Percentiles rank a stretch among this genome's conserved stretches.
Evolutionary conservation across 2,113 vertebrate species (phyloP).

Genomic region (Dinomys branickii): DNA sequence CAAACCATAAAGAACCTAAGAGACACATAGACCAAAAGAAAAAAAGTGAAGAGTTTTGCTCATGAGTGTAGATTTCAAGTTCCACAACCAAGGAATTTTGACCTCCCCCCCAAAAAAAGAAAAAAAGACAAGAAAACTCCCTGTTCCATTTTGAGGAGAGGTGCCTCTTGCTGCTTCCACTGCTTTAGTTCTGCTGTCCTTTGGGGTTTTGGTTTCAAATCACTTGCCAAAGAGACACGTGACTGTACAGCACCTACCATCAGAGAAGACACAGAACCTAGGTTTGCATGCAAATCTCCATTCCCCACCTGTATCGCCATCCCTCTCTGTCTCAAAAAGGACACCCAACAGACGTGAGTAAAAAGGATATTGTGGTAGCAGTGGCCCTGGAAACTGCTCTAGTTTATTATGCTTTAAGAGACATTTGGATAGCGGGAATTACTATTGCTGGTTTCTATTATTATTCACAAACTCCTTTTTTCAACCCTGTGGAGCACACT

Average conservation of each 20-base stretch:
- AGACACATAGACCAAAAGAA: neutral
- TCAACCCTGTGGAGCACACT: neutral
- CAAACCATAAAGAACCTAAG: neutral
- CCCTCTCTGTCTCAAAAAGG: neutral
- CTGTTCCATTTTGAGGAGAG: neutral
- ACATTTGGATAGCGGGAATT: neutral
- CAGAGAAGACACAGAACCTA: neutral
- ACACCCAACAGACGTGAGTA: neutral
- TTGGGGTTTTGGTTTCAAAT: neutral
- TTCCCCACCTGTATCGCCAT: neutral
- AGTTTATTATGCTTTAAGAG: neutral
- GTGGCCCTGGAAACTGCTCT: neutral
- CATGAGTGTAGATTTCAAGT: neutral
- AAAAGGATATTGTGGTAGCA: neutral
- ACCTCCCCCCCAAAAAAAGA: too few species aligned
- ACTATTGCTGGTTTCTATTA: neutral
- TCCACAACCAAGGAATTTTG: neutral
- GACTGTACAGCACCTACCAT: neutral
- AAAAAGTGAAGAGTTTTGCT: neutral
- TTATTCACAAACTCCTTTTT: neutral
- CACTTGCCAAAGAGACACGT: neutral
- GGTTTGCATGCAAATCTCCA: neutral
- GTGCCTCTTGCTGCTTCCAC: neutral
- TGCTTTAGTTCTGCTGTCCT: neutral
- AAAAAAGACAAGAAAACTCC: neutral